phyloP scores from a whole-genome alignment of 2,797 vertebrate species.

The Glyptemys insculpta region DNA sequence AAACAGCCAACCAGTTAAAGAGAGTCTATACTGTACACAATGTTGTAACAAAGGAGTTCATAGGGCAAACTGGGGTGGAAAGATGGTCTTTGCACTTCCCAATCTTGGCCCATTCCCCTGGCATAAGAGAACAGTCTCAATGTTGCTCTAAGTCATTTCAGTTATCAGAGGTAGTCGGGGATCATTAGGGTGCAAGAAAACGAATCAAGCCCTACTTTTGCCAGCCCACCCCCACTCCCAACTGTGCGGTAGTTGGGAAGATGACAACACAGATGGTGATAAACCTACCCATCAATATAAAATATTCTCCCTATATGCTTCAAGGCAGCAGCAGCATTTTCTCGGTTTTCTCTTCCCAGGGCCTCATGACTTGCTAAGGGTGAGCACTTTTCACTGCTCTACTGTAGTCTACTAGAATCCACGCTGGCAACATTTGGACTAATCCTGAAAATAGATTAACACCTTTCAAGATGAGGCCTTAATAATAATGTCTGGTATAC shows the following conservation, averaged over 20 bases:
- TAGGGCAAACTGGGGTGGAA: neutral
- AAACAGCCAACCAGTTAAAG: neutral
- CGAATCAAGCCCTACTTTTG: neutral
- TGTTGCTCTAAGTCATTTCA: neutral
- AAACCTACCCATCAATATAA: too few species aligned
- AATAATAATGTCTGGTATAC: neutral
- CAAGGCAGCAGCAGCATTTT: too few species aligned
- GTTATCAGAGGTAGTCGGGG: neutral
- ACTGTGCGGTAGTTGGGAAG: neutral
- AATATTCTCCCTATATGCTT: too few species aligned
- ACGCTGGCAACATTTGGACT: neutral
- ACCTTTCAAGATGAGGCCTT: neutral
- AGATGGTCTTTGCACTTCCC: neutral
- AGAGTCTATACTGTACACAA: rapidly evolving
- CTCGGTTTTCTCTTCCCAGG: too few species aligned
- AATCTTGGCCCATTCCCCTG: neutral
- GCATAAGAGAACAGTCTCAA: neutral
- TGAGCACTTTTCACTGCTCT: too few species aligned
- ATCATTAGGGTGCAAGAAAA: neutral
- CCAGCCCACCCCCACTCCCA: neutral
- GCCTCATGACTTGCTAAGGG: too few species aligned
- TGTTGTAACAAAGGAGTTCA: neutral
- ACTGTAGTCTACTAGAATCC: neutral
- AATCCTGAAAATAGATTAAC: neutral
- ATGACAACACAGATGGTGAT: too few species aligned